Conservation (phyloP, 2,888 invertebrate genomes). For the Drosophila tripunctata region DNA sequence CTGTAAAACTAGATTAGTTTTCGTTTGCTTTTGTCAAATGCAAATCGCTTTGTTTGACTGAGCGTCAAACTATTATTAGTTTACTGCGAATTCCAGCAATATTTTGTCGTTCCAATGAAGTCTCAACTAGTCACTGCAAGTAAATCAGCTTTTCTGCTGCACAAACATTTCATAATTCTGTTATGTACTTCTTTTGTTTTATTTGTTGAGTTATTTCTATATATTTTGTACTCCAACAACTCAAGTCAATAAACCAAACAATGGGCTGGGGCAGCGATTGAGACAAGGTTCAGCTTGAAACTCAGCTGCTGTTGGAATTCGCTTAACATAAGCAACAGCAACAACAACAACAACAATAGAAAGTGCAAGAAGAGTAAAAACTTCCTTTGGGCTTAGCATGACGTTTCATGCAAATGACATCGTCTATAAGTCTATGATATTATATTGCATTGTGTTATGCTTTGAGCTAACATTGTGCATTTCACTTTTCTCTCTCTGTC, state of each 20-base stretch:
- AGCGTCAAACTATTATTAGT: neutral
- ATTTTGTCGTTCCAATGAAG: neutral
- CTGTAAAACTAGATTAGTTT: too few relatives aligned
- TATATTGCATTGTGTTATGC: constrained; percentile 35
- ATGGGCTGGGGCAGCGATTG: neutral
- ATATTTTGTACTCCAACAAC: neutral
- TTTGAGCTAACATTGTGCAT: constrained; percentile 23
- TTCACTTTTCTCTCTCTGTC: constrained; percentile 7
- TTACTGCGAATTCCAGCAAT: neutral
- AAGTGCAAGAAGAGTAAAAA: constrained; percentile 7
- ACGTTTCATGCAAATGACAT: constrained; percentile 28
- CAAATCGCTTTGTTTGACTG: neutral
- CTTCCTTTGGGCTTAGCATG: constrained; percentile 8
- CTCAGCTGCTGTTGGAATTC: constrained; percentile 19
- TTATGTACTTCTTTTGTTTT: neutral
- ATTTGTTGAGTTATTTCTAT: neutral
- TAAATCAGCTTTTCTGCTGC: constrained; percentile 14
- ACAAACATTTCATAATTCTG: constrained; percentile 18
- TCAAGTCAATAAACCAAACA: constrained; percentile 29
- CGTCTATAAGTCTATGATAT: constrained; percentile 44
- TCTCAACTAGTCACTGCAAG: neutral
- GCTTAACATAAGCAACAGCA: constrained; percentile 10
- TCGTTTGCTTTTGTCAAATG: too few relatives aligned
- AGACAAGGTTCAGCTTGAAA: constrained; percentile 26
- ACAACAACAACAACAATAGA: constrained; percentile 10